A percentile compares a stretch with the other conserved stretches of the same genome.
Conservation (phyloP, 1,140 invertebrate genomes). For the Drosophila nigromelanica region DNA sequence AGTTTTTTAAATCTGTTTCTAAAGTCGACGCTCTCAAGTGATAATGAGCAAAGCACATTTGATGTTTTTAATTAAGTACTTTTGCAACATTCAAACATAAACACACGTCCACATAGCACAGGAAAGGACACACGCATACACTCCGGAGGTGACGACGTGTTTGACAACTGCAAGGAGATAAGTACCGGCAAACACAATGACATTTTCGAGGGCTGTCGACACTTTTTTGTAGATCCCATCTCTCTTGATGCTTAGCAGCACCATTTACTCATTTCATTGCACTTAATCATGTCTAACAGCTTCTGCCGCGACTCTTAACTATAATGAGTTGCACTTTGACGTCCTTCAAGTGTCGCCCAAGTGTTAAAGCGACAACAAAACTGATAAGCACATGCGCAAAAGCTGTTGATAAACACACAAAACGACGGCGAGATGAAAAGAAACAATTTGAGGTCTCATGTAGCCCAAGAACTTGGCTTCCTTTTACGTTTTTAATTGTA, state of each 20-base stretch:
- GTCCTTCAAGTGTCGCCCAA: slow-evolving; percentile 54
- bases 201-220: slow-evolving; percentile 72
- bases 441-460: background rate
- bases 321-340: slow-evolving; percentile 79
- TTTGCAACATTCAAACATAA: slow-evolving; percentile 60
- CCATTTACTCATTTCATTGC: slow-evolving; percentile 76
- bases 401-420: slow-evolving; percentile 6
- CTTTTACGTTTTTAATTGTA: too few relatives aligned
- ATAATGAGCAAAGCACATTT: slow-evolving; percentile 65
- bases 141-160: slow-evolving; percentile 15
- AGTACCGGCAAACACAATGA: slow-evolving; percentile 67
- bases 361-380: slow-evolving; percentile 62
- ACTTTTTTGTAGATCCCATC: slow-evolving; percentile 45
- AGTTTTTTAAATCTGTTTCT: slow-evolving; percentile 55
- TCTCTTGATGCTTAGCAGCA: slow-evolving; percentile 34
- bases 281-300: slow-evolving; percentile 69
- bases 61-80: slow-evolving; percentile 79
- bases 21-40: slow-evolving; percentile 51
- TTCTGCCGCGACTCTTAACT: slow-evolving; percentile 43
- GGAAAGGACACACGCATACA: background rate
- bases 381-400: slow-evolving; percentile 17
- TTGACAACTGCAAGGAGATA: slow-evolving; percentile 41
- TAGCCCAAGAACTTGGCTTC: background rate
- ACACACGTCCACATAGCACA: slow-evolving; percentile 11
- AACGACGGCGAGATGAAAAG: background rate